phyloP scores from a whole-genome alignment of 2,113 vertebrate species.

The Chaetodon auriga region DNA sequence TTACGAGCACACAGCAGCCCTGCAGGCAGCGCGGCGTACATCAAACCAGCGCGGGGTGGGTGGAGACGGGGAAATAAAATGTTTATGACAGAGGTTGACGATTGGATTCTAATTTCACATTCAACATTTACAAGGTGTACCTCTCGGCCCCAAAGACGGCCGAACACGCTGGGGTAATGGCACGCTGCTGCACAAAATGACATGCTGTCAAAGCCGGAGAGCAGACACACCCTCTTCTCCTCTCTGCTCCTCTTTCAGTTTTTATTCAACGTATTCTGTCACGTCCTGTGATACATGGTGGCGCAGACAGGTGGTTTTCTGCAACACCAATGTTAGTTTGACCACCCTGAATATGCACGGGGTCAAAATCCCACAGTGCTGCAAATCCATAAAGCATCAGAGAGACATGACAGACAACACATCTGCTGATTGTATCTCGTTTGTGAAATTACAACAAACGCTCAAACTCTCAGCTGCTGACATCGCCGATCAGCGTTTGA shows the following conservation, averaged over 20 bases:
- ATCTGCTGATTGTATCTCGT: conserved; percentile 9
- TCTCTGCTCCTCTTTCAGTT: conserved; percentile 58
- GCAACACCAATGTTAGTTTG: conserved; percentile 39
- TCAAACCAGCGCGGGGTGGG: conserved; percentile 52
- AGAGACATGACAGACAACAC: background rate
- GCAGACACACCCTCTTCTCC: conserved; percentile 43
- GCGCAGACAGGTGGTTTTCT: conserved; percentile 46
- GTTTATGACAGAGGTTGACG: conserved; percentile 69
- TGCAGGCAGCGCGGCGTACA: conserved; percentile 41
- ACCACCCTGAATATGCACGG: conserved; percentile 35
- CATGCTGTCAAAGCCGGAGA: conserved; percentile 54
- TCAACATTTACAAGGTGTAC: conserved; percentile 73
- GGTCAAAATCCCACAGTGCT: conserved; percentile 44
- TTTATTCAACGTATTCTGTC: conserved; percentile 50
- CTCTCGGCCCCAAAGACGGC: conserved; percentile 50
- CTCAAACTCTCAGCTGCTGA: conserved; percentile 33
- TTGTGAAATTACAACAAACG: conserved; percentile 40
- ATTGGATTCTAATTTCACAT: conserved; percentile 78
- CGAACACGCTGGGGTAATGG: conserved; percentile 45
- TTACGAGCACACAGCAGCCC: conserved; percentile 59
- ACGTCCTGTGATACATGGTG: conserved; percentile 41
- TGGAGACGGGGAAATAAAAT: conserved; percentile 58
- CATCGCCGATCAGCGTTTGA: conserved; percentile 41
- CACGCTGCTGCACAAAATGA: conserved; percentile 63
- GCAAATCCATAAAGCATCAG: conserved; percentile 9